Percentiles rank a stretch among this genome's conserved stretches.
These are phyloP conservation scores for Camptogramma bilineatum DNA, from an alignment of 2,888 invertebrate genomes.

Conservation along the genomic window DNA sequence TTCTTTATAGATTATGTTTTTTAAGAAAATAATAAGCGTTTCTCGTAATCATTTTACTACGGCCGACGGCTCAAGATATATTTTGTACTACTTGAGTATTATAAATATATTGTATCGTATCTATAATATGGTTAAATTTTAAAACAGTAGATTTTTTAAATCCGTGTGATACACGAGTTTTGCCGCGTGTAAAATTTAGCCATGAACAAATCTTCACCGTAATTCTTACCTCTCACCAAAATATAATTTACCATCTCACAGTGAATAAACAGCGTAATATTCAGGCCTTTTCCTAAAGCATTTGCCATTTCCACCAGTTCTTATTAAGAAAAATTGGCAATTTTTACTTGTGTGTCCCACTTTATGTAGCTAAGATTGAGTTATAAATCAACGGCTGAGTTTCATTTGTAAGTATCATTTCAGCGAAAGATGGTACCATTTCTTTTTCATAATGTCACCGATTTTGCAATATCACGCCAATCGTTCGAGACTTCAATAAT, in stretches of 20 bases:
- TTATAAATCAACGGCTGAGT: conserved; percentile 74
- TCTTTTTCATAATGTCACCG: conserved; percentile 52
- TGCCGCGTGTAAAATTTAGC: not conserved
- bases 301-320: conserved; percentile 57
- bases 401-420: conserved; percentile 76
- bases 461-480: conserved; percentile 50
- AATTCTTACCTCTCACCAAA: conserved; percentile 16
- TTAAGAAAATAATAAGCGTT: too few species aligned
- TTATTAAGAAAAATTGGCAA: conserved; percentile 84
- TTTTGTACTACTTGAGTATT: too few species aligned
- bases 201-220: conserved; percentile 12
- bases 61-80: too few species aligned
- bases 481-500: conserved; percentile 44
- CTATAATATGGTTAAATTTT: too few species aligned
- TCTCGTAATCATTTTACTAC: too few species aligned
- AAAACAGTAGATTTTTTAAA: not conserved
- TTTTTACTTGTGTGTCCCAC: conserved; percentile 79
- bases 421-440: conserved; percentile 68
- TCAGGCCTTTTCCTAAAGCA: conserved; percentile 48
- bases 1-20: too few species aligned
- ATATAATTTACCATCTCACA: conserved; percentile 27
- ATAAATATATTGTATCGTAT: too few species aligned
- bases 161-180: not conserved
- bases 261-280: conserved; percentile 28
- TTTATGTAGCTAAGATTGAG: conserved; percentile 78